phyloP scores from a whole-genome alignment of 2,888 invertebrate genomes.

The Epirrita christyi region DNA sequence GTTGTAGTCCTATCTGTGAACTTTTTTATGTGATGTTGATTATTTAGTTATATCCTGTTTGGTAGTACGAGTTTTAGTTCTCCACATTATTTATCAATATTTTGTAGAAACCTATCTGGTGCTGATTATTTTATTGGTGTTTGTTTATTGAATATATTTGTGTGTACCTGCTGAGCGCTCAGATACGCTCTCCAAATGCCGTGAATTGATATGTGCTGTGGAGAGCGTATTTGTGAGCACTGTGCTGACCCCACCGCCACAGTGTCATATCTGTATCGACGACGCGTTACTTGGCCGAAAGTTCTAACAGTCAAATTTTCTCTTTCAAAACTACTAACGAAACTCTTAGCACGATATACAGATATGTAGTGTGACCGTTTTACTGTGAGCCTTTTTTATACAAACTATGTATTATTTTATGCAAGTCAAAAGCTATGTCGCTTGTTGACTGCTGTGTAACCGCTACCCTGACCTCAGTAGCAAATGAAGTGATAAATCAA shows the following conservation, averaged over 20 bases:
- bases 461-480: conserved; percentile 1
- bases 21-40: too few relatives aligned
- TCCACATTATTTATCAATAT: neutral
- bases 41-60: too few relatives aligned
- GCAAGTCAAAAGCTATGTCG: conserved; percentile 13
- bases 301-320: conserved; percentile 75
- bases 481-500: neutral
- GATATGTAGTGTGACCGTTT: conserved; percentile 76
- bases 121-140: neutral
- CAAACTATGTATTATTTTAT: conserved; percentile 10
- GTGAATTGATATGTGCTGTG: conserved; percentile 27
- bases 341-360: conserved; percentile 58
- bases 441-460: conserved; percentile 8
- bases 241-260: conserved; percentile 70
- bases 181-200: conserved; percentile 58
- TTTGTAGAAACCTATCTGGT: neutral
- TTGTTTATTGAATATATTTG: conserved; percentile 2
- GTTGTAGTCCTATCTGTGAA: too few relatives aligned
- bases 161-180: conserved; percentile 32
- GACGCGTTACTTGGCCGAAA: conserved; percentile 60
- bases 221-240: conserved; percentile 63
- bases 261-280: conserved; percentile 77
- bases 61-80: too few relatives aligned
- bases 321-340: conserved; percentile 46
- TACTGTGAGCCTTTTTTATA: conserved; percentile 65